Evolutionary conservation across 2,113 vertebrate species (phyloP).

Genomic region (Axis porcinus): DNA sequence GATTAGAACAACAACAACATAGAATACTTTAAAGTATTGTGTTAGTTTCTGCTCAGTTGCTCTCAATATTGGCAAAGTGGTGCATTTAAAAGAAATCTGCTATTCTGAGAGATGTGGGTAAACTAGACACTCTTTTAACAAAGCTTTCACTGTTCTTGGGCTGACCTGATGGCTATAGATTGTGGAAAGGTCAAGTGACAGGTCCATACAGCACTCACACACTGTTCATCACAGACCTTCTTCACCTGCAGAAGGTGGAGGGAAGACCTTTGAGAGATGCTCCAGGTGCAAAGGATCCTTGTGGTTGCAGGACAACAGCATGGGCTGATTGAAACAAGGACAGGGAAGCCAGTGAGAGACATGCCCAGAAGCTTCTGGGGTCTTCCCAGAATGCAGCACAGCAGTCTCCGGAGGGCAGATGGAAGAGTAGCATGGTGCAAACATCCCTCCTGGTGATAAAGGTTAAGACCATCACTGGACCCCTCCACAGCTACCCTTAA

Average conservation of each 20-base stretch:
- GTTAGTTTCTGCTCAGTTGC: background rate
- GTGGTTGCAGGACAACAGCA: background rate
- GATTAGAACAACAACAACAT: background rate
- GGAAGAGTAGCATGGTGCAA: background rate
- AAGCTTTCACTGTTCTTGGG: background rate
- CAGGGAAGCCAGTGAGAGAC: background rate
- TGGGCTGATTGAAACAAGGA: background rate
- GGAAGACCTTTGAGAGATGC: background rate
- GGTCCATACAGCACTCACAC: rapidly evolving
- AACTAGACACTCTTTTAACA: background rate
- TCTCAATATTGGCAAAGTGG: background rate
- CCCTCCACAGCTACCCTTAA: background rate
- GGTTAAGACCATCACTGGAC: background rate
- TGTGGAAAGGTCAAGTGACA: background rate
- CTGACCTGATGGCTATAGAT: background rate
- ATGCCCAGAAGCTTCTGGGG: background rate
- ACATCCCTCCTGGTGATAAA: background rate
- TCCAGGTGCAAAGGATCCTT: background rate
- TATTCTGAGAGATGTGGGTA: background rate
- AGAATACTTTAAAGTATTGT: background rate
- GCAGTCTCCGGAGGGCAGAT: background rate
- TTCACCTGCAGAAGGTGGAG: too few relatives aligned
- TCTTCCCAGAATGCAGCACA: rapidly evolving
- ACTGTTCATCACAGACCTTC: background rate
- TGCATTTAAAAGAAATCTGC: background rate